Evolutionary conservation across 2,113 vertebrate genomes (phyloP).

Genomic region (Brachirus orientalis): DNA sequence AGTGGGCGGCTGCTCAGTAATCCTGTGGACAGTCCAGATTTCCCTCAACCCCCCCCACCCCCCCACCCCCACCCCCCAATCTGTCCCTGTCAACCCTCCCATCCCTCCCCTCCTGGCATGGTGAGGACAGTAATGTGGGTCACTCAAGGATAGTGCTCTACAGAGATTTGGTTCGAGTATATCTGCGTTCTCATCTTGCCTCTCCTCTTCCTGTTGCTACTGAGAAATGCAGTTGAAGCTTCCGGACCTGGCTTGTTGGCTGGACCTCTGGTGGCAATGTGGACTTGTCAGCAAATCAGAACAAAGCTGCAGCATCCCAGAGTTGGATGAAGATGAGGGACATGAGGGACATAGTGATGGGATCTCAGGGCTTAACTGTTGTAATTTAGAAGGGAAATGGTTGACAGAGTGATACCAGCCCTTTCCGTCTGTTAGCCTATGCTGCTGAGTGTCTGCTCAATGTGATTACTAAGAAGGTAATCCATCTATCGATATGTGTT

Average conservation of each 20-base stretch:
- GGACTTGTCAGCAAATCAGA: constrained; percentile 18
- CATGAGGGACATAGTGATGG: constrained; percentile 3
- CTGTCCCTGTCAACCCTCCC: neutral
- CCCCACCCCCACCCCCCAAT: too few relatives aligned
- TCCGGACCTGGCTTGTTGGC: constrained; percentile 33
- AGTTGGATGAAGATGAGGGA: constrained; percentile 30
- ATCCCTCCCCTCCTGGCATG: neutral
- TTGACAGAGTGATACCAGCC: constrained; percentile 40
- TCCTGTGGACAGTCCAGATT: constrained; percentile 56
- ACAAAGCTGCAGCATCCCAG: neutral
- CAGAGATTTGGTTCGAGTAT: constrained; percentile 39
- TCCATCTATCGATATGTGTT: constrained; percentile 1
- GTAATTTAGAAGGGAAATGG: constrained; percentile 42
- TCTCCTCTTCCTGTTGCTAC: constrained; percentile 56
- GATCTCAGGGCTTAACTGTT: constrained; percentile 19
- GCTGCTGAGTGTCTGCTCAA: constrained; percentile 57
- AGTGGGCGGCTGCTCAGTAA: constrained; percentile 51
- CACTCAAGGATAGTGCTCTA: constrained; percentile 51
- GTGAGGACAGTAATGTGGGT: constrained; percentile 47
- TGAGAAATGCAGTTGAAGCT: constrained; percentile 40
- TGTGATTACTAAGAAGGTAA: constrained; percentile 66
- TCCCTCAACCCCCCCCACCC: constrained; percentile 6
- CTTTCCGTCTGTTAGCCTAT: constrained; percentile 57
- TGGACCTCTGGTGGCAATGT: constrained; percentile 12
- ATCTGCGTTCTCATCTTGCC: constrained; percentile 60